Percentiles rank a stretch among this genome's conserved stretches.
phyloP scores from a whole-genome alignment of 1,140 invertebrate species.

The Popillia japonica region DNA sequence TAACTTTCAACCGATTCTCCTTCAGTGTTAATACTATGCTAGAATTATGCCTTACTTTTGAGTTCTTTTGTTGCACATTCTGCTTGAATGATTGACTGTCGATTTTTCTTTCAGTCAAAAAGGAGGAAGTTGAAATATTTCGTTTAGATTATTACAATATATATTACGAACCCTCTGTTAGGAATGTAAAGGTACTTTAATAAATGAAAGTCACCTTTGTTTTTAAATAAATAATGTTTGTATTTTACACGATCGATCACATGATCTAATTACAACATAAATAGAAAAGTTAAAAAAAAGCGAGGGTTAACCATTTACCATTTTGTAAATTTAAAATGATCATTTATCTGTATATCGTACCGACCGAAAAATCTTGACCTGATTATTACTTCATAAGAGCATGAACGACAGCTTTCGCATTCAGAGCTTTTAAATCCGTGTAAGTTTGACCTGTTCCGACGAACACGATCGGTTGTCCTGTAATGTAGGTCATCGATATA shows the following conservation, averaged over 20 bases:
- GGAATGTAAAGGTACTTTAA: background rate
- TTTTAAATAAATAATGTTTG: constrained; percentile 3
- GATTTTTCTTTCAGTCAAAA: too few relatives aligned
- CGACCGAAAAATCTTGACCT: background rate
- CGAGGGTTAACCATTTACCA: background rate
- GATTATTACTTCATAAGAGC: constrained; percentile 89
- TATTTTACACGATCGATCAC: constrained; percentile 7
- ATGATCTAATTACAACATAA: constrained; percentile 12
- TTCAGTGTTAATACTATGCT: too few relatives aligned
- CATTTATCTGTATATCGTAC: too few relatives aligned
- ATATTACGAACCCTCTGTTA: too few relatives aligned
- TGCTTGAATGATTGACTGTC: too few relatives aligned
- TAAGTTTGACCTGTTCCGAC: constrained; percentile 99
- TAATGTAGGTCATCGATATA: constrained; percentile 99
- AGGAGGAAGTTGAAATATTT: too few relatives aligned
- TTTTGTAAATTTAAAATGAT: background rate
- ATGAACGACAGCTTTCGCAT: constrained; percentile 96
- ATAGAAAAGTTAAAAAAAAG: background rate
- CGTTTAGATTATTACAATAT: too few relatives aligned
- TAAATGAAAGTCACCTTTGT: background rate
- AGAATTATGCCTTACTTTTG: too few relatives aligned
- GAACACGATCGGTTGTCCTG: constrained; percentile 99
- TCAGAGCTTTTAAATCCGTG: constrained; percentile 95
- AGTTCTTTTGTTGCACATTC: too few relatives aligned
- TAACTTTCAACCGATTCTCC: too few relatives aligned